A percentile compares a stretch with the other conserved stretches of the same genome.
These are phyloP conservation scores for Lytechinus pictus DNA, from an alignment of 35 echinoderm and acorn worm species.

Conservation along the genomic window DNA sequence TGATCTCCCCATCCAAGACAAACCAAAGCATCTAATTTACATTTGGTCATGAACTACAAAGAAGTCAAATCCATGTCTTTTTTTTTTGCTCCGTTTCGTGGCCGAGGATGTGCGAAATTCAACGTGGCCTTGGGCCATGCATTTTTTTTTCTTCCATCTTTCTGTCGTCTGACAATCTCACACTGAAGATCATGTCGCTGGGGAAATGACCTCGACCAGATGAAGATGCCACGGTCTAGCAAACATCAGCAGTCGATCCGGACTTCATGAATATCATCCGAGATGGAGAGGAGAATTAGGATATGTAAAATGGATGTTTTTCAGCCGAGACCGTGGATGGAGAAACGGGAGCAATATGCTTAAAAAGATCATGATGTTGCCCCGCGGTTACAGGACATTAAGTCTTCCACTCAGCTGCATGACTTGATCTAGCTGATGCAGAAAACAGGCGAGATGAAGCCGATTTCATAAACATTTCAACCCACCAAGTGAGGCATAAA, in stretches of 20 bases:
- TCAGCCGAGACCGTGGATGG: not conserved
- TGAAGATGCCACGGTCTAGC: constrained; percentile 21
- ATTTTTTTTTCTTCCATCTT: not conserved
- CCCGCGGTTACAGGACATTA: not conserved
- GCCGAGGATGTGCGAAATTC: not conserved
- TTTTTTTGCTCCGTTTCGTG: not conserved
- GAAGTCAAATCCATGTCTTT: not conserved
- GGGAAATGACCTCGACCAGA: not conserved
- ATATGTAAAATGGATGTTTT: constrained; percentile 23
- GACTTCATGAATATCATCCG: constrained; percentile 21
- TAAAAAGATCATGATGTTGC: constrained; percentile 1
- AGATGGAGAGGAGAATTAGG: not conserved
- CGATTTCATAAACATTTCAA: not conserved
- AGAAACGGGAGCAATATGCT: not conserved
- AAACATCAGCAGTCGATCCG: not conserved
- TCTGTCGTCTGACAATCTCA: not conserved
- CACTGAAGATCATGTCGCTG: not conserved
- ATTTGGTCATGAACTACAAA: not conserved
- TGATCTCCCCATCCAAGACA: not conserved
- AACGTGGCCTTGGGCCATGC: not conserved
- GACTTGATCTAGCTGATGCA: constrained; percentile 20
- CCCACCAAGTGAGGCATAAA: not conserved
- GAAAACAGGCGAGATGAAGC: not conserved
- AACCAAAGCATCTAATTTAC: not conserved
- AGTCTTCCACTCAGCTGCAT: not conserved